phyloP scores from a whole-genome alignment of 2,797 vertebrate species.

The Lophius americanus region DNA sequence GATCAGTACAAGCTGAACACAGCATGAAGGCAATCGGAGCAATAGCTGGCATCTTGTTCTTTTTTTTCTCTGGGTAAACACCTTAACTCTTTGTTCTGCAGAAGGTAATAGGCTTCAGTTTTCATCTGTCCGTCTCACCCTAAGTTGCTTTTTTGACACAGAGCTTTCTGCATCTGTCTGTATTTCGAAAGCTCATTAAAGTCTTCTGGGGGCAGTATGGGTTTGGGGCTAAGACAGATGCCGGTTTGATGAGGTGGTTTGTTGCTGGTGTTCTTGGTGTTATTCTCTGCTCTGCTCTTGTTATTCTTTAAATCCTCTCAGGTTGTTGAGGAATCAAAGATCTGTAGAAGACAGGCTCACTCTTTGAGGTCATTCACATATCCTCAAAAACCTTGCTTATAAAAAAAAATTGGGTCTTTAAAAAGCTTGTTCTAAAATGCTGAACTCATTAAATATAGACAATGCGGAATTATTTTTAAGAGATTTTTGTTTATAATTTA shows the following conservation, averaged over 20 bases:
- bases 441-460: too few relatives aligned
- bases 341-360: not conserved
- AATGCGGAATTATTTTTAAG: too few relatives aligned
- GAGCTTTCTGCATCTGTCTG: constrained; percentile 30
- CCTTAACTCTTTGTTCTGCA: constrained; percentile 41
- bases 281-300: constrained; percentile 14
- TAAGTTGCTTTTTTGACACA: constrained; percentile 46
- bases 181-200: constrained; percentile 68
- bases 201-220: constrained; percentile 26
- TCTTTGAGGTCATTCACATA: not conserved
- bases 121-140: constrained; percentile 41
- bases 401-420: not conserved
- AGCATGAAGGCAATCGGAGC: constrained; percentile 84
- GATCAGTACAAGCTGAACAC: constrained; percentile 74
- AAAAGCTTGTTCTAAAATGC: not conserved
- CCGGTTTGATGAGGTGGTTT: constrained; percentile 39
- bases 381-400: not conserved
- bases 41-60: constrained; percentile 54
- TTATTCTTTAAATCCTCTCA: constrained; percentile 22
- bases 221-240: constrained; percentile 54
- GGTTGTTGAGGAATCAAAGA: constrained; percentile 4
- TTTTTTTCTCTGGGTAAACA: constrained; percentile 56
- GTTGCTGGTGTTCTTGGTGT: constrained; percentile 26
- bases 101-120: constrained; percentile 40
- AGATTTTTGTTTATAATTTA: too few relatives aligned